These are phyloP conservation scores for Pseudotriccus pelzelni DNA, from an alignment of 2,797 vertebrate genomes.

Conservation along the genomic window DNA sequence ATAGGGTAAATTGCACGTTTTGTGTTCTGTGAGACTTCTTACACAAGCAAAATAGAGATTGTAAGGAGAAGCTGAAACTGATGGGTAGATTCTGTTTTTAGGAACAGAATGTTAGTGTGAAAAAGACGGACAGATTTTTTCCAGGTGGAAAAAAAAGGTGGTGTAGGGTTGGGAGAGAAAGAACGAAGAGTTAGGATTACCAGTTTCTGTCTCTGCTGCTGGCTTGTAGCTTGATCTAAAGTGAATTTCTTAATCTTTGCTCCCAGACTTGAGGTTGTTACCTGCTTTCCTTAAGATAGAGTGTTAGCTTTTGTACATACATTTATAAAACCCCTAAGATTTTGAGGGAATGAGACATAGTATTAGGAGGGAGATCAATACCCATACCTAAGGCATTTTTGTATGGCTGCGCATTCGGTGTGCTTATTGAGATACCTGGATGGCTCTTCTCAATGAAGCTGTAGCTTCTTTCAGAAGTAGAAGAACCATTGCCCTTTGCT, in stretches of 20 bases:
- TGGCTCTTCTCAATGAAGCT: neutral
- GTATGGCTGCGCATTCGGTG: neutral
- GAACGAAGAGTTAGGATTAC: neutral
- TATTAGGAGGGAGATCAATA: neutral
- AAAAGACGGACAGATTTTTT: neutral
- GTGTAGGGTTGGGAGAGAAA: neutral
- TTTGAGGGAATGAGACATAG: neutral
- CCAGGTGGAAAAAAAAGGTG: neutral
- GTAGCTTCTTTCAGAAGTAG: neutral
- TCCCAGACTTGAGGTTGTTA: neutral
- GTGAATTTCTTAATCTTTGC: neutral
- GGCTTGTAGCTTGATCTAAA: neutral
- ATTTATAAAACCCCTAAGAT: neutral
- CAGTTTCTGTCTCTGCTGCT: neutral
- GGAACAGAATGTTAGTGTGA: neutral
- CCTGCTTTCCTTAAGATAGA: neutral
- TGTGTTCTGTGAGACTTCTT: neutral
- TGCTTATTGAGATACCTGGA: neutral
- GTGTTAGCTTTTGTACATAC: neutral
- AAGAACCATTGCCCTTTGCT: neutral
- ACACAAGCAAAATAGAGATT: neutral
- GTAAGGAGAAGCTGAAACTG: neutral
- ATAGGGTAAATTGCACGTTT: slow-evolving; percentile 19
- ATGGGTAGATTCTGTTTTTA: neutral
- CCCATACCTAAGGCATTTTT: neutral